These are phyloP conservation scores for Dendropsophus ebraccatus DNA, from an alignment of 2,113 vertebrate species.

Conservation along the genomic window DNA sequence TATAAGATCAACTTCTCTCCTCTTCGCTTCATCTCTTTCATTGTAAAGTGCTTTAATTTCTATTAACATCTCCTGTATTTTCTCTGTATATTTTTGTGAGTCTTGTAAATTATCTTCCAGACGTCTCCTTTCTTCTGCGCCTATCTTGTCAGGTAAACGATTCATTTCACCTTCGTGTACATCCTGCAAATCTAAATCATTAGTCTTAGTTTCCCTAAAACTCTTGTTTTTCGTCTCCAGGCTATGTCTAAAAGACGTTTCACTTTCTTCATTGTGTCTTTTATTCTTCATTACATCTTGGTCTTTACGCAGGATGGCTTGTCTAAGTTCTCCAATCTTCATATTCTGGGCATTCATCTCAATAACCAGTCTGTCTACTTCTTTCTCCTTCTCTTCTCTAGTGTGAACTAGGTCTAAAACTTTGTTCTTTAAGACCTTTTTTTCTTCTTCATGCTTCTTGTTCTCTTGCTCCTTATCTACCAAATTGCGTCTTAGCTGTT, in stretches of 20 bases:
- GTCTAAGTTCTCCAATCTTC: background rate
- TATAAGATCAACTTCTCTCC: constrained; percentile 60
- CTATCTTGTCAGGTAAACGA: background rate
- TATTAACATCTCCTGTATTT: background rate
- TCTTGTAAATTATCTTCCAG: background rate
- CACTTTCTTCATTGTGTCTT: background rate
- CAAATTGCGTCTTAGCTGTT: background rate
- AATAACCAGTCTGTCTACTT: background rate
- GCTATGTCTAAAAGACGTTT: background rate
- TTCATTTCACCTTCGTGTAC: background rate
- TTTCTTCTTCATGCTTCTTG: constrained; percentile 7
- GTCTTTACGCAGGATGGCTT: background rate
- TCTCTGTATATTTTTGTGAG: too few relatives aligned
- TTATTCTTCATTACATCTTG: background rate
- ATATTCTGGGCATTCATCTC: background rate
- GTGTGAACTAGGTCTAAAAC: background rate
- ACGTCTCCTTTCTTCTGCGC: background rate
- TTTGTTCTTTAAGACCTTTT: background rate
- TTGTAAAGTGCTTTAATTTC: constrained; percentile 21
- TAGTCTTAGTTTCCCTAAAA: background rate
- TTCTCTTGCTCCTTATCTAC: background rate
- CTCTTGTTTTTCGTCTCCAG: background rate
- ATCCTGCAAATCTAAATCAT: too few relatives aligned
- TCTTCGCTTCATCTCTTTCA: constrained; percentile 58
- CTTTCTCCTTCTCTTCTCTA: background rate